These are phyloP conservation scores for Germaria angustata DNA, from an alignment of 2,888 invertebrate species.

Conservation along the genomic window DNA sequence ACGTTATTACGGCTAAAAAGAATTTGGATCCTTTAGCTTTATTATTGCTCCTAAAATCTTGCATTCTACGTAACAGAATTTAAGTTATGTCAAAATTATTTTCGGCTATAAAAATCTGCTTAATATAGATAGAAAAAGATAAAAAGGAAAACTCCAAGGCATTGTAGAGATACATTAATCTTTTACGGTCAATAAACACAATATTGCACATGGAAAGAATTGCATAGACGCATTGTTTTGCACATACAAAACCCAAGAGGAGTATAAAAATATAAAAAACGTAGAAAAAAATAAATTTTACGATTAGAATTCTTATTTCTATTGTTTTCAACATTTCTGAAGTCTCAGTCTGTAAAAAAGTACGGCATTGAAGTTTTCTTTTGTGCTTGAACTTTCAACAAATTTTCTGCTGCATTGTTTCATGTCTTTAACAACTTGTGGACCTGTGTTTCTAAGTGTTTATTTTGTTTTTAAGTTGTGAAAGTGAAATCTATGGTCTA, in stretches of 20 bases:
- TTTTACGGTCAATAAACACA: constrained; percentile 47
- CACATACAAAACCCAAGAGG: not conserved
- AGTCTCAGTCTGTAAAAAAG: not conserved
- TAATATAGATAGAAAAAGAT: too few species aligned
- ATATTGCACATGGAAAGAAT: constrained; percentile 9
- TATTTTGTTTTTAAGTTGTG: not conserved
- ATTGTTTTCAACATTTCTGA: constrained; percentile 5
- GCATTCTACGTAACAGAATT: not conserved
- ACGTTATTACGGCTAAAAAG: too few species aligned
- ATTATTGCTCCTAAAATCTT: too few species aligned
- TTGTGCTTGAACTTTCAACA: not conserved
- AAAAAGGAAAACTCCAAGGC: constrained; percentile 17
- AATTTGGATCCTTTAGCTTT: too few species aligned
- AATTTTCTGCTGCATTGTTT: constrained; percentile 1
- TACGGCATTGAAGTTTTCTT: not conserved
- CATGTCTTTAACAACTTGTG: not conserved
- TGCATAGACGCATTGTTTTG: not conserved
- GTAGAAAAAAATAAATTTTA: constrained; percentile 7
- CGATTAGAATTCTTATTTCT: not conserved
- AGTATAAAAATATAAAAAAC: not conserved
- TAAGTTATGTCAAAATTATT: not conserved
- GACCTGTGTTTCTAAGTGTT: not conserved
- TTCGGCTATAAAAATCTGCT: not conserved
- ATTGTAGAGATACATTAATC: constrained; percentile 33
- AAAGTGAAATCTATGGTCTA: not conserved